Conservation (phyloP, 2,797 vertebrate species). For the Myoxocephalus aenaeus region DNA sequence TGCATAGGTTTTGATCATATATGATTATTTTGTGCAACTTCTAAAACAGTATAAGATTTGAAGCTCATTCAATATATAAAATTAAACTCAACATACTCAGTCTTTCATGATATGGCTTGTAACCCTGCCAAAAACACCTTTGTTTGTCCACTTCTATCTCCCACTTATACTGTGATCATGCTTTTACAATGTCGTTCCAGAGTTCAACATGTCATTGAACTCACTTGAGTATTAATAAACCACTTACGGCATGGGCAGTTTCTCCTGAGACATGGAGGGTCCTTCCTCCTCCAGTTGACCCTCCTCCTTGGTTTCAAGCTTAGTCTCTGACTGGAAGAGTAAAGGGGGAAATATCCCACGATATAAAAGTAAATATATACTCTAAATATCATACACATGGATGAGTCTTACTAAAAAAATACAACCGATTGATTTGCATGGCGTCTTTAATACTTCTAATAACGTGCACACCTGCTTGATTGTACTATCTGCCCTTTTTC, state of each 20-base stretch:
- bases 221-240: constrained; percentile 21
- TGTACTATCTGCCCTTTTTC: constrained; percentile 92
- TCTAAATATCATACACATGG: background rate
- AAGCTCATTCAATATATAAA: background rate
- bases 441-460: background rate
- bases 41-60: background rate
- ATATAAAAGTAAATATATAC: background rate
- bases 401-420: background rate
- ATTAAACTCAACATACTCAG: background rate
- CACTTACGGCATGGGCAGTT: constrained; percentile 79
- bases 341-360: background rate
- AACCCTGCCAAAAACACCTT: background rate
- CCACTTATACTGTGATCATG: background rate
- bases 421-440: background rate
- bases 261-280: constrained; percentile 85
- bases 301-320: constrained; percentile 91
- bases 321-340: constrained; percentile 87
- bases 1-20: background rate
- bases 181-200: too few species aligned
- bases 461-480: constrained; percentile 88
- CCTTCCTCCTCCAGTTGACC: constrained; percentile 81
- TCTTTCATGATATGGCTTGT: background rate
- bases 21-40: background rate
- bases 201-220: constrained; percentile 22
- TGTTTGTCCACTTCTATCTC: background rate